Evolutionary conservation across 1,140 invertebrate genomes (phyloP), one percentile per base, ranked within the genome.

Genomic region (Drosophila tristis): DNA sequence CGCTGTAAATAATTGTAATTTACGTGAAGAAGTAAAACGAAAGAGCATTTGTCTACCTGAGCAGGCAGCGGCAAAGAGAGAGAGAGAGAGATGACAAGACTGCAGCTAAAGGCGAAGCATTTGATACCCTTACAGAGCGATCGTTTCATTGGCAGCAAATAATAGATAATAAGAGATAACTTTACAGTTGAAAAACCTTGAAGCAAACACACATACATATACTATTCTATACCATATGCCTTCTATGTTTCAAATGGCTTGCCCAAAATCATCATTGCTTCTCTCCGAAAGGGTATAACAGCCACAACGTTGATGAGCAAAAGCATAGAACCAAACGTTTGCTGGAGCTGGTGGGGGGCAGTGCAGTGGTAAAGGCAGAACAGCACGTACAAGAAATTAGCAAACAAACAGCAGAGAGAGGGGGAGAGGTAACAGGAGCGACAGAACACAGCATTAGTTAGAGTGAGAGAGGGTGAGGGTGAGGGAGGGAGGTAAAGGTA

Each of bases 371-470:
- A 82, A 72, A 82, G 68, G 71, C 76, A 87, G 74, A 87, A 86
- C 62, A 89, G 78, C 82, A 86, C 82, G 84, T 86, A 82, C 82
- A 89, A 86, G 84, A 86, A 86, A 86, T 86, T 89, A 86, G 82
- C 82, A 86, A 86, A 78, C 84, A 78, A 54, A 20, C 49, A 39
- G 35, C 0, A 39, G 11, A 15, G 35, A 42, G 73, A 58, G 45
- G 16, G 13, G 25, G 44, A 25, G 16, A 50, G 39, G 44, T 29
- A 4, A 45, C 29, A 43, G 51, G 15, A 23, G 39, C 35, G 35
- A 78, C 43, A 68, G 11, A 57, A 51, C 20, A 8, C 11, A 54
- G 20, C 49, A 39, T 39, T 39, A 39, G 35, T 11, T 26, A 42
- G 64, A 62, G 42, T 11, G 15, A 31, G 44, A 45, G 29, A 50